Evolutionary conservation across 2,888 invertebrate genomes (phyloP).

Genomic region (Melieria omissa): DNA sequence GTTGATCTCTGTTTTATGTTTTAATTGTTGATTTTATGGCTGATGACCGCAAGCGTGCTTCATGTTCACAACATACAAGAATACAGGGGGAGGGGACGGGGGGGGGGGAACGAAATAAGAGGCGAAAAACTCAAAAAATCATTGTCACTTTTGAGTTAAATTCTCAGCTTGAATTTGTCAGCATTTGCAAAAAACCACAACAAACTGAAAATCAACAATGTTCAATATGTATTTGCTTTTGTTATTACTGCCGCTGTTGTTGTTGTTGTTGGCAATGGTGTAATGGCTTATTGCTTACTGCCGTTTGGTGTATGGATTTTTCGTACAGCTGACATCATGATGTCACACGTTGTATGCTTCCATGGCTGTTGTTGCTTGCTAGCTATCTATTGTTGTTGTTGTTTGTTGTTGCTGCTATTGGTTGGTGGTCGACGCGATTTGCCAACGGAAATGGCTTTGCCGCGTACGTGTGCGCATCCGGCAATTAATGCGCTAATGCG

Average conservation of each 20-base stretch:
- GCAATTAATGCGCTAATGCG: conserved; percentile 11
- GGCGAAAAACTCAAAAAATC: not conserved
- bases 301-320: not conserved
- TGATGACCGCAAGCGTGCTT: no score
- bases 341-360: no score
- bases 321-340: conserved; percentile 16
- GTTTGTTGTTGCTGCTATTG: not conserved
- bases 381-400: not conserved
- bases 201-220: not conserved
- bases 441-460: conserved; percentile 26
- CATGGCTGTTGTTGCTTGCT: not conserved
- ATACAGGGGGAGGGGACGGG: no score
- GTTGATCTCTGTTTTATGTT: no score
- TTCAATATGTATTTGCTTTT: not conserved
- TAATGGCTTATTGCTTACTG: not conserved
- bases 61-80: no score
- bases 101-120: no score
- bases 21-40: no score
- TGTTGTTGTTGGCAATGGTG: not conserved
- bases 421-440: not conserved
- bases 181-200: not conserved
- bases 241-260: not conserved
- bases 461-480: conserved; percentile 11
- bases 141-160: not conserved
- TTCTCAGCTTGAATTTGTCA: not conserved